Evolutionary conservation across 2,113 vertebrate species (phyloP).

Genomic region (Aspiorhynchus laticeps): DNA sequence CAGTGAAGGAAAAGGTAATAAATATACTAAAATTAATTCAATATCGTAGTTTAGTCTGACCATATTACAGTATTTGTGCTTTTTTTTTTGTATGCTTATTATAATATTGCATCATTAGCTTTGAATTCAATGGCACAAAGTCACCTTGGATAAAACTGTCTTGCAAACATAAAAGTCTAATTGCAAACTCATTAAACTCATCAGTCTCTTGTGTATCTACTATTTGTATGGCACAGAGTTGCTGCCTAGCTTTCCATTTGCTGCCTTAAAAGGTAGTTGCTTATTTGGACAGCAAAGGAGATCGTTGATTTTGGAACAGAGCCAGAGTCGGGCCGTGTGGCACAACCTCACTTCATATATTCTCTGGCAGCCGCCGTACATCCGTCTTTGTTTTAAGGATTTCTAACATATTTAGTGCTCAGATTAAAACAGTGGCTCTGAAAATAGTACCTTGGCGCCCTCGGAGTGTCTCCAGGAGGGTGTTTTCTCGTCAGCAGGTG

Average conservation of each 20-base stretch:
- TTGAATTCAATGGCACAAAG: not conserved
- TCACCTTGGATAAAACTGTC: not conserved
- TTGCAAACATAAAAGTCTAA: not conserved
- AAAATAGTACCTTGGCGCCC: constrained; percentile 39
- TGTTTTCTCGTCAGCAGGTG: not conserved
- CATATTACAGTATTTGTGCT: not conserved
- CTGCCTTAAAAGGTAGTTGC: not conserved
- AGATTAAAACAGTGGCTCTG: constrained; percentile 32
- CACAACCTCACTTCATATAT: constrained; percentile 8
- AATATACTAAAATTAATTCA: not conserved
- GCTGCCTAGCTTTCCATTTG: not conserved
- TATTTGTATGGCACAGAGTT: not conserved
- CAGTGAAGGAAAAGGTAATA: too few relatives aligned
- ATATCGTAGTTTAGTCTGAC: not conserved
- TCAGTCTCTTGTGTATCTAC: not conserved
- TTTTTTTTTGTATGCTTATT: too few relatives aligned
- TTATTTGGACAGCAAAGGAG: not conserved
- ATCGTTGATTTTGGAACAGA: not conserved
- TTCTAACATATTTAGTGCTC: constrained; percentile 13
- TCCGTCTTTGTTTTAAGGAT: not conserved
- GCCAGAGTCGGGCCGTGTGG: not conserved
- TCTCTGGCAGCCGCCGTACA: not conserved
- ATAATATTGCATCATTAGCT: too few relatives aligned
- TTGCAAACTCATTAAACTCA: not conserved
- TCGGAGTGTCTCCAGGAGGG: constrained; percentile 10